Conservation (phyloP, 2,797 vertebrate genomes). For the Florisuga fusca region DNA sequence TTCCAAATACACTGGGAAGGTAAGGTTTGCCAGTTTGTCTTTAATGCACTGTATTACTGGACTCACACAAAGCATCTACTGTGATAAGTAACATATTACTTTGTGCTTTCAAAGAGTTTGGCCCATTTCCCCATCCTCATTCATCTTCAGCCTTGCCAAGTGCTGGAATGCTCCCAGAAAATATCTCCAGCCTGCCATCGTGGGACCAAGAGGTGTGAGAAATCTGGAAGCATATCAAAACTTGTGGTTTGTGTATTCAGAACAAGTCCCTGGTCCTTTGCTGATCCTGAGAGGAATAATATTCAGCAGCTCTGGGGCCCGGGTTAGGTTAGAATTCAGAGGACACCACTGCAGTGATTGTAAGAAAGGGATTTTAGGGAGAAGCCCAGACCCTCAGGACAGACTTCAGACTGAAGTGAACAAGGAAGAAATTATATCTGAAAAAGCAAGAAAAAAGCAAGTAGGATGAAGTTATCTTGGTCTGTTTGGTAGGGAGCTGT, state of each 20-base stretch:
- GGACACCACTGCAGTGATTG: neutral
- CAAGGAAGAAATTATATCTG: neutral
- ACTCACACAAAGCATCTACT: slow-evolving; percentile 47
- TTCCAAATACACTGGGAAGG: slow-evolving; percentile 17
- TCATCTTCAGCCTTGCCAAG: slow-evolving; percentile 56
- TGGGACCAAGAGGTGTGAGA: slow-evolving; percentile 50
- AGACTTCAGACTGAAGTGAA: neutral
- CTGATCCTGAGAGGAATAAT: slow-evolving; percentile 1
- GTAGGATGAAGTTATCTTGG: neutral
- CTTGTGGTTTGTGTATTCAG: slow-evolving; percentile 30
- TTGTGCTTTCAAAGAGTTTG: slow-evolving; percentile 35
- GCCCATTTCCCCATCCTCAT: slow-evolving; percentile 47
- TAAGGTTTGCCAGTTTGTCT: slow-evolving; percentile 49
- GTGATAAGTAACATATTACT: slow-evolving; percentile 46
- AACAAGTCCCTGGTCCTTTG: neutral
- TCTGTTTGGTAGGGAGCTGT: neutral
- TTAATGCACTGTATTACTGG: neutral
- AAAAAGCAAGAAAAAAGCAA: neutral
- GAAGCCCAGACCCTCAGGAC: neutral
- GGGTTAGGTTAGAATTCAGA: neutral
- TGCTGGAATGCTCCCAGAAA: slow-evolving; percentile 62
- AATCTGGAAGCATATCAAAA: slow-evolving; percentile 44
- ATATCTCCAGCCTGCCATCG: slow-evolving; percentile 40
- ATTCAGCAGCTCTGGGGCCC: neutral
- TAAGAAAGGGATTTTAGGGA: neutral